Percentiles rank a stretch among this genome's conserved stretches.
phyloP scores from a whole-genome alignment of 2,797 vertebrate genomes.

The Tapirus indicus region DNA sequence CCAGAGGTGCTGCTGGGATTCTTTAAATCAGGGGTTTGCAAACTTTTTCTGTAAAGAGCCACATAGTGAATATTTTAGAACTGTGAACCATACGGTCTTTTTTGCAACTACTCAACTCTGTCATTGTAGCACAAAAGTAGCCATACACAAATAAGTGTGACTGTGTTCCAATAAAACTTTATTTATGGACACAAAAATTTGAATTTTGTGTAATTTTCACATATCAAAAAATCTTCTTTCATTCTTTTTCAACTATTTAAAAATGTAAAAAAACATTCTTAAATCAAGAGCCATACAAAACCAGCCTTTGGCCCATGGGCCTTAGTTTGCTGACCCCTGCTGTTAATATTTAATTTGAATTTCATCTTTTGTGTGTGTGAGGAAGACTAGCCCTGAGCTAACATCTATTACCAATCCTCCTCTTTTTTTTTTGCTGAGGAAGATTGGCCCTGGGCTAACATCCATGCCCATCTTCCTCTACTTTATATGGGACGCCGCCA shows the following conservation, averaged over 20 bases:
- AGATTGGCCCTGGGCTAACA: too few relatives aligned
- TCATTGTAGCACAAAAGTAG: not conserved
- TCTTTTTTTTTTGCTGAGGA: too few relatives aligned
- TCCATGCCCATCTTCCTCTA: too few relatives aligned
- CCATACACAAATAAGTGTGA: not conserved
- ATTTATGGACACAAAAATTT: constrained; percentile 9
- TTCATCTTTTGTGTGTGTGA: not conserved
- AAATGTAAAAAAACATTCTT: not conserved
- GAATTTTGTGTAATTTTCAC: constrained; percentile 44
- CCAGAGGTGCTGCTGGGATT: not conserved
- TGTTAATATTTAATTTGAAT: constrained; percentile 25
- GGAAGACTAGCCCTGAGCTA: too few relatives aligned
- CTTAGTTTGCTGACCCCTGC: not conserved
- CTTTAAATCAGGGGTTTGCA: not conserved
- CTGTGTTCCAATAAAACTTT: constrained; percentile 41
- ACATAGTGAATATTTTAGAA: constrained; percentile 19
- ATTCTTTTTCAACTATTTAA: not conserved
- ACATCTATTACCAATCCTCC: too few relatives aligned
- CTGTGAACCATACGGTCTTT: not conserved
- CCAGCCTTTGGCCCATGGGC: not conserved
- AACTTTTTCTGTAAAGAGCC: not conserved
- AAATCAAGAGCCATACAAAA: not conserved
- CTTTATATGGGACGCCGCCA: too few relatives aligned
- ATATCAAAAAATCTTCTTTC: not conserved
- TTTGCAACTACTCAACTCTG: not conserved